Evolutionary conservation across 1,140 invertebrate species (phyloP).

Genomic region (Heliconius hermathena): DNA sequence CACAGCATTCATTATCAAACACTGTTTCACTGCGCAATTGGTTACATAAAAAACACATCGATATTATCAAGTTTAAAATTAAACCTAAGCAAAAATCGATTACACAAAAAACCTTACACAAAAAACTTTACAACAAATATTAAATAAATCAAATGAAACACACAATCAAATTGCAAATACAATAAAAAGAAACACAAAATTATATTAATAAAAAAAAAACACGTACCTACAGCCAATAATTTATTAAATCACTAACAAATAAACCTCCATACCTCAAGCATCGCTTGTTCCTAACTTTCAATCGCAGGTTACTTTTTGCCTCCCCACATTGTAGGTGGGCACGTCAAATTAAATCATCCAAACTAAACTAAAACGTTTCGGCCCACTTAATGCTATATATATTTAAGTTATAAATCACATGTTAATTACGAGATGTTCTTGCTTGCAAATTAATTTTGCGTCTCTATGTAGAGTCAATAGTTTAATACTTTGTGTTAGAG

Average conservation of each 20-base stretch:
- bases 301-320: neutral
- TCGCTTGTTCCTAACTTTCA: neutral
- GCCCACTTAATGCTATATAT: neutral
- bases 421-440: neutral
- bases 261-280: too few species aligned
- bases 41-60: neutral
- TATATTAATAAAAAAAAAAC: too few species aligned
- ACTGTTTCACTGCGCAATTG: too few species aligned
- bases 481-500: conserved; percentile 2
- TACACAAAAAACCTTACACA: neutral
- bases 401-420: conserved; percentile 9
- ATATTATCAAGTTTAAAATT: neutral
- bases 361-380: conserved; percentile 1
- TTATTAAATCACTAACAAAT: too few species aligned
- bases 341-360: conserved; percentile 8
- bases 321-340: neutral
- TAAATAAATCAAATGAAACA: neutral
- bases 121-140: neutral
- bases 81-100: neutral
- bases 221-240: too few species aligned
- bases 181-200: neutral
- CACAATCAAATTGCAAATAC: neutral
- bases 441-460: neutral
- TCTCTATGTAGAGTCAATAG: neutral
- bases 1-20: too few species aligned